Evolutionary conservation across 2,888 invertebrate species (phyloP).

Genomic region (Polymixis flavicincta): DNA sequence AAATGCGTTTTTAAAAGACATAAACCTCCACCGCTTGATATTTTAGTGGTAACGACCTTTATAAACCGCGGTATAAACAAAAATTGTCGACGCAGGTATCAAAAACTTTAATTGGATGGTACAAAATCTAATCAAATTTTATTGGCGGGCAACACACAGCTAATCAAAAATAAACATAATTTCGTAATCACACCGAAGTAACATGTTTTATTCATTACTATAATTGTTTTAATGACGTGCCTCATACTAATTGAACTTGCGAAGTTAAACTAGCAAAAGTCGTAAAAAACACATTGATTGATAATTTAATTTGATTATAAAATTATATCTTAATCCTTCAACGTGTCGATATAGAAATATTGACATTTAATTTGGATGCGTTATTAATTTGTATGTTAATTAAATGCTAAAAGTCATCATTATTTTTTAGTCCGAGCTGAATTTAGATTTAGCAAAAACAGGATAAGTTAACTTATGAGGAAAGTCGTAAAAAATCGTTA

Average conservation of each 20-base stretch:
- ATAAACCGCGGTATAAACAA: constrained; percentile 58
- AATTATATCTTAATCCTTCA: constrained; percentile 67
- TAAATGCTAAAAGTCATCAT: constrained; percentile 46
- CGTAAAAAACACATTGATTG: constrained; percentile 64
- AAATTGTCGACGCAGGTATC: constrained; percentile 64
- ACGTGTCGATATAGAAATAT: constrained; percentile 66
- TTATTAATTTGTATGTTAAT: constrained; percentile 60
- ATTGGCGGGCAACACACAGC: constrained; percentile 67
- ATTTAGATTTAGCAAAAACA: constrained; percentile 22
- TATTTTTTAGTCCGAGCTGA: constrained; percentile 29
- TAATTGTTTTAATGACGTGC: constrained; percentile 69
- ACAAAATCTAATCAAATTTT: constrained; percentile 71
- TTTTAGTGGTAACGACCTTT: constrained; percentile 55
- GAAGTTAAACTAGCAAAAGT: constrained; percentile 54
- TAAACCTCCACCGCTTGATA: constrained; percentile 43
- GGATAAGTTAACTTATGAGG: neutral
- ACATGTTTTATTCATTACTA: constrained; percentile 68
- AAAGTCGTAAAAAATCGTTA: neutral
- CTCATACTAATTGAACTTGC: constrained; percentile 57
- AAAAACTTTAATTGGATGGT: constrained; percentile 67
- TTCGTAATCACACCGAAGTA: constrained; percentile 64
- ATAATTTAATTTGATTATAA: constrained; percentile 67
- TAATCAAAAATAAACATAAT: constrained; percentile 74
- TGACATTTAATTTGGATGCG: constrained; percentile 65
- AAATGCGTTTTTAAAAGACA: constrained; percentile 34